Base-by-base conservation (phyloP, 2,113 vertebrate species). In the Thamnophis sirtalis region DNA sequence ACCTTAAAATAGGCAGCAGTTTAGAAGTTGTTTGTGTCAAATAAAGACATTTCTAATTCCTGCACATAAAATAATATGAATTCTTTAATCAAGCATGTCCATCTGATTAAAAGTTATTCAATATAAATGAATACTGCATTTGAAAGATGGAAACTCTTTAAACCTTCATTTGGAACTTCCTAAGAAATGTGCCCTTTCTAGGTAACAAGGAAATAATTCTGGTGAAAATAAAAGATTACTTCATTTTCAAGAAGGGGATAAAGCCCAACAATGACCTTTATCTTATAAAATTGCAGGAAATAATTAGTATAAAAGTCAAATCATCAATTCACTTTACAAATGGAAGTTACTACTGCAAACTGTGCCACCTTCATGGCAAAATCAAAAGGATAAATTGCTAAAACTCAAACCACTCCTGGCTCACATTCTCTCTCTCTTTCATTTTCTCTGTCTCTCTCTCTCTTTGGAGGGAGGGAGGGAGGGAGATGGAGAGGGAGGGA, bases 181-280 rank as follows among this genome's bases (percentile, higher is more conserved):
- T 11, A 49, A 58, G 80, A 48, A 85, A 33, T 53, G 53, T 49
- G 26, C 26, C 60, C 60, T 88, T 87, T 88, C 60, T 15, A 87
- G 53, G 49, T 26, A 87, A 63, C 22, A 87, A n/a, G 19, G 87
- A 73, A 43, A 60, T 28, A 50, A 54, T 91, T 87, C 90, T 80
- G 38, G 24, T 80, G 86, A 88, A 92, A 48, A 38, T 53, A 48
- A 88, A 92, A 43, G 26, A 80, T 87, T 68, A 87, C 48, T 87
- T 91, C 60, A 86, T 24, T 86, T 60, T 33, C 22, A 49, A 58
- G n/a, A 24, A 58, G 43, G 48, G 33, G 68, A 26, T 56, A 56
- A 84, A 86, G 84, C 28, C 90, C 60, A 92, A 22, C 86, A 28
- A 88, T 88, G 33, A 88, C 56, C 53, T 89, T 89, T 89, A 68